phyloP scores from a whole-genome alignment of 2,113 vertebrate species.

The Psilopsiagon aymara region DNA sequence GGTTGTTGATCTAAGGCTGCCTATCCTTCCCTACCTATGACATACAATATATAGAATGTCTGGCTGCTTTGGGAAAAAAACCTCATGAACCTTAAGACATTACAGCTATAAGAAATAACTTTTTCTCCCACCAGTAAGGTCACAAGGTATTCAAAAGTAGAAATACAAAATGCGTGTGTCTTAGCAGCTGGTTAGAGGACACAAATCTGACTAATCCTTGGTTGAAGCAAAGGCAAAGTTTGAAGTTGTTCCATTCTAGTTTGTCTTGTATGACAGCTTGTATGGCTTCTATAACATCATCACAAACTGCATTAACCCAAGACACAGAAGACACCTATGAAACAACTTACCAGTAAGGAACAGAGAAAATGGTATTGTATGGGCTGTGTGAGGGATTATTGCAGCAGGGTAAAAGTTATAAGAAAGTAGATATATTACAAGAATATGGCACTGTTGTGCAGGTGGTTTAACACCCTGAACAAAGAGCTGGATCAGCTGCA shows the following conservation, averaged over 20 bases:
- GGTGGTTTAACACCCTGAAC: background rate
- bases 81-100: background rate
- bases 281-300: background rate
- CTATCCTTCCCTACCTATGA: background rate
- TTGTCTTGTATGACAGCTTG: background rate
- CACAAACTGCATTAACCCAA: background rate
- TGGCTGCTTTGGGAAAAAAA: background rate
- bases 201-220: background rate
- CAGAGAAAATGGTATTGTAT: background rate
- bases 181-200: background rate
- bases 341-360: background rate
- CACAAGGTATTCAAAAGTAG: background rate
- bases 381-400: background rate
- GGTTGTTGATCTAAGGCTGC: background rate
- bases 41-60: background rate
- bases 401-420: background rate
- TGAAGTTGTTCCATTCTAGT: background rate
- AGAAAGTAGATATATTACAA: background rate
- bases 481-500: background rate
- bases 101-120: background rate
- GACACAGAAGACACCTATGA: background rate
- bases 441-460: background rate
- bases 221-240: background rate
- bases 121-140: background rate
- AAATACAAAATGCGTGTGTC: background rate